phyloP scores from a whole-genome alignment of 2,113 vertebrate genomes.

The Terrapene triunguis region DNA sequence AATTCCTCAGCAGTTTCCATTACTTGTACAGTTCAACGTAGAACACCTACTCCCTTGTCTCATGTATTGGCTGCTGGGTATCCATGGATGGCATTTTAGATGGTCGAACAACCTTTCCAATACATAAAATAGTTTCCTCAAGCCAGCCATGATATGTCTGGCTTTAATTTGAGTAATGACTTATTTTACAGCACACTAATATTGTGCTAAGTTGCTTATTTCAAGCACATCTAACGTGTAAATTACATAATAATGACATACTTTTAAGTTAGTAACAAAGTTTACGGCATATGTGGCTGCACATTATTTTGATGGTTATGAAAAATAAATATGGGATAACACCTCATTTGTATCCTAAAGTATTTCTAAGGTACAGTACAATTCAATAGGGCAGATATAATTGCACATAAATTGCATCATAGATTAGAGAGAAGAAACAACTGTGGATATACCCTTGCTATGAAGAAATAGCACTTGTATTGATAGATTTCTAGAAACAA shows the following conservation, averaged over 20 bases:
- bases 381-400: not conserved
- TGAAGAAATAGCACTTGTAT: not conserved
- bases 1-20: not conserved
- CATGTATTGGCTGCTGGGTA: not conserved
- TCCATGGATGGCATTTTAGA: not conserved
- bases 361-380: not conserved
- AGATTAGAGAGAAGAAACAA: not conserved
- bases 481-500: not conserved
- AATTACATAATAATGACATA: not conserved
- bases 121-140: not conserved
- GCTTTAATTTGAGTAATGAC: not conserved
- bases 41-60: not conserved
- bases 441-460: accelerated
- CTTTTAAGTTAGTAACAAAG: not conserved
- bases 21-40: not conserved
- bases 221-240: not conserved
- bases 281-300: not conserved
- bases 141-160: not conserved
- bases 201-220: not conserved
- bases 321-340: constrained; percentile 1
- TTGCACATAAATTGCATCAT: not conserved
- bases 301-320: not conserved
- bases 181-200: no score
- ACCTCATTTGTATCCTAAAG: not conserved
- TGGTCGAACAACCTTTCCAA: not conserved